phyloP scores from a whole-genome alignment of 1,140 invertebrate species.

The Ectropis grisescens region DNA sequence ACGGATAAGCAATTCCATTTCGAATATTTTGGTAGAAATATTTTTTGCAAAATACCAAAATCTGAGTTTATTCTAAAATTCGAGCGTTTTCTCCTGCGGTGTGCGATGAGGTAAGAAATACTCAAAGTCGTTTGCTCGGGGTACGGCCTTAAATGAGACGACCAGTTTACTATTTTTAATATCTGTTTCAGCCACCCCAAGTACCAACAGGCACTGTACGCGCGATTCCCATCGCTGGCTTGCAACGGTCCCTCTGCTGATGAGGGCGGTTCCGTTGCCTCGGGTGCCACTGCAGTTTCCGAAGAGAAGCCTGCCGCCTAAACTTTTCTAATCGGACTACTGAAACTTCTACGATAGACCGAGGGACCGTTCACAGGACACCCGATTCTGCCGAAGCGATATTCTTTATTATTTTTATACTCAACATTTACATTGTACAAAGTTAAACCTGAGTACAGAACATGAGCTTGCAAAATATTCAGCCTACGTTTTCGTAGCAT shows the following conservation, averaged over 20 bases:
- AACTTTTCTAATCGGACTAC: too few species aligned
- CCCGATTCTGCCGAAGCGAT: constrained; percentile 48
- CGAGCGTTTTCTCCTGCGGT: too few species aligned
- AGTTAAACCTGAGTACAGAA: constrained; percentile 49
- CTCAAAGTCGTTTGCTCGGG: too few species aligned
- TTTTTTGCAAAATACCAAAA: too few species aligned
- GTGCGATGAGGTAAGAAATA: too few species aligned
- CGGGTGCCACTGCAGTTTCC: constrained; percentile 67
- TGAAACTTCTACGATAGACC: constrained; percentile 1
- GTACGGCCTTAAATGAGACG: too few species aligned
- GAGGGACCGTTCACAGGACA: constrained; percentile 19
- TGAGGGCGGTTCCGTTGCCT: constrained; percentile 71
- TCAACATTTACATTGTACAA: constrained; percentile 51
- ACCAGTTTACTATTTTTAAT: too few species aligned
- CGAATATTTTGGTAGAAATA: too few species aligned
- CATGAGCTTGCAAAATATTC: constrained; percentile 50
- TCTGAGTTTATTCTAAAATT: too few species aligned
- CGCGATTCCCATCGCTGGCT: constrained; percentile 74
- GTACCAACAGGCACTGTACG: constrained; percentile 74
- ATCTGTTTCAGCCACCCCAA: constrained; percentile 72
- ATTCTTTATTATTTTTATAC: constrained; percentile 62
- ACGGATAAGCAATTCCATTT: too few species aligned
- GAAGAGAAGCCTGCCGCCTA: constrained; percentile 72
- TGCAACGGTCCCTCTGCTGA: constrained; percentile 68
- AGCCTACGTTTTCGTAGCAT: constrained; percentile 20